phyloP scores from a whole-genome alignment of 2,797 vertebrate genomes.

The Euthynnus affinis region DNA sequence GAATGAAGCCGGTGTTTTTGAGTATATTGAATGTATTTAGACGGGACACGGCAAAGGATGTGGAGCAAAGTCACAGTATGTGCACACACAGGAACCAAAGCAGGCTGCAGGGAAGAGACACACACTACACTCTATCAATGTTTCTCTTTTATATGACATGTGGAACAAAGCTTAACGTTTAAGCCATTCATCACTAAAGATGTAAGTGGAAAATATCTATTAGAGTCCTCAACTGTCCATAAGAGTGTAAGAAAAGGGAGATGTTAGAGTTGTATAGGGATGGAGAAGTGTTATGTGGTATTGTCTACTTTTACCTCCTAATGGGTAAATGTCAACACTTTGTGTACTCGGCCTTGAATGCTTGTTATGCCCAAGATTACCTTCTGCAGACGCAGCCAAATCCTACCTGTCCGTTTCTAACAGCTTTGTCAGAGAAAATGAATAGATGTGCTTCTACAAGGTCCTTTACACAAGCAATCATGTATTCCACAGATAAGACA shows the following conservation, averaged over 20 bases:
- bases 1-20: constrained; percentile 30
- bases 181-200: constrained; percentile 32
- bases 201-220: constrained; percentile 28
- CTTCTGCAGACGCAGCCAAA: neutral
- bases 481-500: constrained; percentile 34
- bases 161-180: constrained; percentile 35
- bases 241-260: neutral
- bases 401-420: constrained; percentile 74
- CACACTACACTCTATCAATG: constrained; percentile 23
- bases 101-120: constrained; percentile 14
- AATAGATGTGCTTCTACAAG: constrained; percentile 21
- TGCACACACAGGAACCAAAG: constrained; percentile 4
- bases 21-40: constrained; percentile 30
- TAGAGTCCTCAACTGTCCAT: neutral
- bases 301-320: neutral
- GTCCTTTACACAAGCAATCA: constrained; percentile 31
- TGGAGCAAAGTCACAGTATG: constrained; percentile 17
- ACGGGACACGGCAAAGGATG: constrained; percentile 33
- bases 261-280: neutral
- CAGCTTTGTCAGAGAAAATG: constrained; percentile 22
- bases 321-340: neutral
- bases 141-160: constrained; percentile 39
- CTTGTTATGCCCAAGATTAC: neutral
- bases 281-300: neutral
- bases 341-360: constrained; percentile 11